These are phyloP conservation scores for Eilema sororculum DNA, from an alignment of 2,888 invertebrate species.

Conservation along the genomic window DNA sequence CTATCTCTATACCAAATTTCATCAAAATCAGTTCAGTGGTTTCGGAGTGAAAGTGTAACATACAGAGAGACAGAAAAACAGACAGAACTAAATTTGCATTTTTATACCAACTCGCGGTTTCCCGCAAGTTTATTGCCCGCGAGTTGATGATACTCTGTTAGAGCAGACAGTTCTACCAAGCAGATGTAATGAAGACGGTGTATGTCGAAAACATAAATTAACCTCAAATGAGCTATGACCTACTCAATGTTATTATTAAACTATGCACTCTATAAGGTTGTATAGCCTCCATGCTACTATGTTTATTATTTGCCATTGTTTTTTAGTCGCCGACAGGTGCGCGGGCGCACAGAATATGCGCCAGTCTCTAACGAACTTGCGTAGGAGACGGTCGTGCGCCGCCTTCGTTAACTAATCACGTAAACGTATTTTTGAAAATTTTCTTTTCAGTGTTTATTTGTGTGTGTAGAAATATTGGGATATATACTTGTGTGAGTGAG, in stretches of 20 bases:
- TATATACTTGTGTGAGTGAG: constrained; percentile 40
- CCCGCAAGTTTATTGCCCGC: too few species aligned
- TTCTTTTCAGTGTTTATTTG: constrained; percentile 30
- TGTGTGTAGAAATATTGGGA: constrained; percentile 31
- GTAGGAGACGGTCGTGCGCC: constrained; percentile 69
- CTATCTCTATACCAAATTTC: too few species aligned
- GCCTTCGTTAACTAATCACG: constrained; percentile 38
- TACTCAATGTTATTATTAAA: constrained; percentile 50
- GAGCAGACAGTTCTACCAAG: background rate
- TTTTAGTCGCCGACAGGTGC: constrained; percentile 77
- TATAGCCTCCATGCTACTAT: constrained; percentile 53
- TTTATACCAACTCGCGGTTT: too few species aligned
- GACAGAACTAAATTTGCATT: too few species aligned
- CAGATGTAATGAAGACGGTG: constrained; percentile 8
- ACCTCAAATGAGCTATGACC: constrained; percentile 39
- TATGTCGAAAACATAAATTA: constrained; percentile 5
- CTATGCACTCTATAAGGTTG: constrained; percentile 46
- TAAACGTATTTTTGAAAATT: constrained; percentile 46
- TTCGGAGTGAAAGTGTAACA: too few species aligned
- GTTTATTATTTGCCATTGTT: constrained; percentile 81
- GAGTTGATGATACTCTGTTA: background rate
- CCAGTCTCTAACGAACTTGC: constrained; percentile 75
- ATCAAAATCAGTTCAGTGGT: too few species aligned
- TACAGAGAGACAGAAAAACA: too few species aligned
- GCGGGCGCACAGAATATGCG: constrained; percentile 60